Evolutionary conservation across 2,797 vertebrate genomes (phyloP).

Genomic region (Rallus crepitans): DNA sequence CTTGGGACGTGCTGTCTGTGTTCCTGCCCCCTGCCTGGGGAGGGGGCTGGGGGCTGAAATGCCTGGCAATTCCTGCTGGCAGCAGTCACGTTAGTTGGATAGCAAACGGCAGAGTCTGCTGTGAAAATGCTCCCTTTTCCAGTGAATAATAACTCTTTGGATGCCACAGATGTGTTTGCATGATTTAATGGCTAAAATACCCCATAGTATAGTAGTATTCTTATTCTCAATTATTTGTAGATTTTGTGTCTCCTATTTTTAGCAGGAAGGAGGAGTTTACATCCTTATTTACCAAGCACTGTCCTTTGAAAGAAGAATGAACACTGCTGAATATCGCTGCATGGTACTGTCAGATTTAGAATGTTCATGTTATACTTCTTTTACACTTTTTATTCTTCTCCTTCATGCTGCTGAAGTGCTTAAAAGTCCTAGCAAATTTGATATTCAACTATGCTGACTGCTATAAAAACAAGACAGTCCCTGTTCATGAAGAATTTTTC

Average conservation of each 20-base stretch:
- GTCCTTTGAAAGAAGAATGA: not conserved
- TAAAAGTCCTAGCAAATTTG: not conserved
- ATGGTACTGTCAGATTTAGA: not conserved
- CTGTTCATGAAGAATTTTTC: slow-evolving; percentile 7
- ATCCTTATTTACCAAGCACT: not conserved
- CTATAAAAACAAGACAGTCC: not conserved
- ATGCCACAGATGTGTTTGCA: not conserved
- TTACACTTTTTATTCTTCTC: not conserved
- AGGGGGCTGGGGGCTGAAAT: not conserved
- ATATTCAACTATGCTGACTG: not conserved
- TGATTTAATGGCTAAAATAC: not conserved
- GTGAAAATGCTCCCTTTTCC: not conserved
- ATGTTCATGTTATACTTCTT: not conserved
- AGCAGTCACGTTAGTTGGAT: not conserved
- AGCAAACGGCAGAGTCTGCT: not conserved
- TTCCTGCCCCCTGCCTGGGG: not conserved
- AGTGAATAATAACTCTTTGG: not conserved
- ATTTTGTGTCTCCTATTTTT: not conserved
- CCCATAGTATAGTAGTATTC: not conserved
- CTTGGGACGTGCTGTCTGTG: not conserved
- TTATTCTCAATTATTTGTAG: not conserved
- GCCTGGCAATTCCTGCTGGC: not conserved
- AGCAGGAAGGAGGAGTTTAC: not conserved
- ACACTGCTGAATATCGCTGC: not conserved
- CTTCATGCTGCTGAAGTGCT: not conserved